A percentile compares a stretch with the other conserved stretches of the same genome.
Evolutionary conservation across 1,140 invertebrate species (phyloP).

Genomic region (Cydia strobilella): DNA sequence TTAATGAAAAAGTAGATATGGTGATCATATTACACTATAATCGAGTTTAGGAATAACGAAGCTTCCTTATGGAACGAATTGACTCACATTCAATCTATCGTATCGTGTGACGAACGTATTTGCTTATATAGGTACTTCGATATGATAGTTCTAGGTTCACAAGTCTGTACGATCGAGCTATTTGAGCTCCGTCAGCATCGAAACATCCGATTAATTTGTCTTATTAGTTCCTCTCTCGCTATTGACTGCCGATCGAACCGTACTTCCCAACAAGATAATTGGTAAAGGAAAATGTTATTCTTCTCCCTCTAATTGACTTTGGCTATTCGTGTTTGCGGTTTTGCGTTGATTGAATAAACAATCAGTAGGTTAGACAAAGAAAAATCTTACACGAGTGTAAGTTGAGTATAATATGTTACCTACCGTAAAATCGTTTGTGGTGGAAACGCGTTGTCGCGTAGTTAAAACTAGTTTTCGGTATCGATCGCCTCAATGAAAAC

Average conservation of each 20-base stretch:
- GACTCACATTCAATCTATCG: no score
- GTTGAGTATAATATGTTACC: background rate
- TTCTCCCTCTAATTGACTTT: constrained; percentile 30
- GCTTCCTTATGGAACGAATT: no score
- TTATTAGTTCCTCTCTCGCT: constrained; percentile 19
- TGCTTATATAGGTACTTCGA: background rate
- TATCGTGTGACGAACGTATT: background rate
- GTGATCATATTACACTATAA: no score
- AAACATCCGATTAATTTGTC: constrained; percentile 30
- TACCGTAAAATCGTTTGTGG: no score
- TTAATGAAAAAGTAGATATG: no score
- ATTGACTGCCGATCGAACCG: constrained; percentile 25
- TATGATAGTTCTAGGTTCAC: background rate
- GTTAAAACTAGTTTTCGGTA: no score
- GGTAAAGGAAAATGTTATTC: constrained; percentile 28
- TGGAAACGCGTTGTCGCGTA: no score
- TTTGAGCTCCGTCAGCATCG: constrained; percentile 15
- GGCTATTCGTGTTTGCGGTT: constrained; percentile 30
- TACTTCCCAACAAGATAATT: constrained; percentile 30
- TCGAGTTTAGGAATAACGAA: no score
- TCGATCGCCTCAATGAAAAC: no score
- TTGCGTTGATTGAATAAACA: constrained; percentile 11
- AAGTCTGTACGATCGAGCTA: background rate
- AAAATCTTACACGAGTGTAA: background rate
- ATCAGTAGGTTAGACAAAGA: constrained; percentile 9